Evolutionary conservation across 1,140 invertebrate genomes (phyloP).

Genomic region (Drosophila sp.): DNA sequence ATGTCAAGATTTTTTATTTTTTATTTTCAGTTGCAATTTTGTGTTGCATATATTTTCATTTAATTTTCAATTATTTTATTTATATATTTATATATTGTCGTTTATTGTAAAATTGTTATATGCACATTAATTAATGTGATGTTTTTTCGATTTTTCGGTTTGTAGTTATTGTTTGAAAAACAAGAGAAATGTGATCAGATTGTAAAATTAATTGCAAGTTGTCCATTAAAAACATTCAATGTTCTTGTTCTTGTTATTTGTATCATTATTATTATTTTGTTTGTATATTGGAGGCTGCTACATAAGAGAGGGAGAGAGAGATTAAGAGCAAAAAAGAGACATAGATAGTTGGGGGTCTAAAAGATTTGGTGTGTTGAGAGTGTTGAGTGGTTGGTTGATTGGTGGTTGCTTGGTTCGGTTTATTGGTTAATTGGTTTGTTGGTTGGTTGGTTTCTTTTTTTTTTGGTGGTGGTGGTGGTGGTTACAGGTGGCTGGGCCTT

Average conservation of each 20-base stretch:
- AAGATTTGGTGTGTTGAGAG: background rate
- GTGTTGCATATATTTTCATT: conserved; percentile 23
- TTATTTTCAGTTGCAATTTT: conserved; percentile 27
- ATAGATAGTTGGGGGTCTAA: conserved; percentile 29
- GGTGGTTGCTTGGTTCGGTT: conserved; percentile 28
- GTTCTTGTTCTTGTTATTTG: conserved; percentile 7
- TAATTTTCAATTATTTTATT: conserved; percentile 22
- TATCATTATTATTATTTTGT: conserved; percentile 23
- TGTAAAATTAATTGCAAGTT: conserved; percentile 68
- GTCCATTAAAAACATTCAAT: conserved; percentile 53
- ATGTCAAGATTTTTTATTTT: background rate
- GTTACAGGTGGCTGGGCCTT: conserved; percentile 63
- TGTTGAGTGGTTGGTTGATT: conserved; percentile 37
- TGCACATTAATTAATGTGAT: conserved; percentile 34
- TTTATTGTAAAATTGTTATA: too few species aligned
- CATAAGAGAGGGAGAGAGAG: conserved; percentile 18
- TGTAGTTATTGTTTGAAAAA: conserved; percentile 37
- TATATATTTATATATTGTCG: too few species aligned
- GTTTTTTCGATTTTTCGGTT: conserved; percentile 41
- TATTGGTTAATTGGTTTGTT: conserved; percentile 31
- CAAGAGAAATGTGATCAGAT: conserved; percentile 57
- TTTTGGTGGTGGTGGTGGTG: conserved; percentile 42
- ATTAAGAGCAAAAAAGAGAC: conserved; percentile 5
- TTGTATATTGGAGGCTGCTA: conserved; percentile 36
- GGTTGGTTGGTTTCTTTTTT: conserved; percentile 45